A percentile compares a stretch with the other conserved stretches of the same genome.
Conservation (phyloP, 2,888 invertebrate genomes). For the Halictus quadricinctus region DNA sequence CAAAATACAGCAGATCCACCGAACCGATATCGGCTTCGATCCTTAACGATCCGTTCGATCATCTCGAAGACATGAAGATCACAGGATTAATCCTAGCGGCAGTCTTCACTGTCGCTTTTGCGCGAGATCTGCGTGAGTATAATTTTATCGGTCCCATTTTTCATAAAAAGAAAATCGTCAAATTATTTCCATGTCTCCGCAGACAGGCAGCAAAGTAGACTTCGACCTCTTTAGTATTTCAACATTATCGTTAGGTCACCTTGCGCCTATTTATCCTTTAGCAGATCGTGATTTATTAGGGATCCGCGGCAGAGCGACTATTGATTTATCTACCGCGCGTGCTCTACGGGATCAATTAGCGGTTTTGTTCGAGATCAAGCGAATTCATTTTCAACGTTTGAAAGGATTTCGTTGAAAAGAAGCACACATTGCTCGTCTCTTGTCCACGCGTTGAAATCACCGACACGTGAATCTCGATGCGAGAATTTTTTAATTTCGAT, state of each 20-base stretch:
- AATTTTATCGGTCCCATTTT: background rate
- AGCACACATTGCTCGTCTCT: background rate
- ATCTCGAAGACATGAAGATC: conserved; percentile 29
- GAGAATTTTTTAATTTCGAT: background rate
- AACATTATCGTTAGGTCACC: background rate
- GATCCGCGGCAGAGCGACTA: background rate
- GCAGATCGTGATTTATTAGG: background rate
- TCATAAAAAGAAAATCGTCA: too few relatives aligned
- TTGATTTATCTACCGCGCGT: background rate
- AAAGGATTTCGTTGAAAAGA: background rate
- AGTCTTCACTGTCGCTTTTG: conserved; percentile 24
- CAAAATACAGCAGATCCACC: background rate
- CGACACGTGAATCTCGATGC: background rate
- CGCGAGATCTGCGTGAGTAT: conserved; percentile 76
- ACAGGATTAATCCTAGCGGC: conserved; percentile 45
- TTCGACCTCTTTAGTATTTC: background rate
- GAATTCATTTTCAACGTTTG: background rate
- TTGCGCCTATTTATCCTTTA: background rate
- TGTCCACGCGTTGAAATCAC: background rate
- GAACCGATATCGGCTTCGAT: background rate
- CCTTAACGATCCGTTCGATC: background rate
- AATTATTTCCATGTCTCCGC: too few relatives aligned
- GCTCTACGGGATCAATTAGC: background rate
- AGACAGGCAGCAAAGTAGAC: background rate
- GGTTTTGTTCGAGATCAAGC: background rate